Base-by-base conservation (phyloP, 2,797 vertebrate genomes). In the Podarcis siculus region DNA sequence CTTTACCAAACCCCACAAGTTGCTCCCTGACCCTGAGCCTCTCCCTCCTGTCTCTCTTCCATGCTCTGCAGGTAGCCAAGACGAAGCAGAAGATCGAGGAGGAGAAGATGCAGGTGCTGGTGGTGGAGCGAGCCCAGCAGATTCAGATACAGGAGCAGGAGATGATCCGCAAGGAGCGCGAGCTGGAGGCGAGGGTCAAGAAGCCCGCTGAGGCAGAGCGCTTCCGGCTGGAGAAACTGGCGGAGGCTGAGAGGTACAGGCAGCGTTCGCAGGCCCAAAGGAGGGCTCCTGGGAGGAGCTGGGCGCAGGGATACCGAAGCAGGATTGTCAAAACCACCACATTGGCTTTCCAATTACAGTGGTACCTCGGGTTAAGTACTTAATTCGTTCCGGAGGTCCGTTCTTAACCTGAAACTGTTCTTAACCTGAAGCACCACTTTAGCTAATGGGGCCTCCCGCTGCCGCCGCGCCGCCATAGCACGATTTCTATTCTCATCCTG, bases 11-110 rank as follows among this genome's bases (percentile, higher is more conserved):
- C 23, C 75, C 8, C 2, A 15, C 15, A 55, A 8, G 9, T 0
- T 8, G 2, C 3, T 81, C n/a, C 71, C 45, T 73, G 72, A 30
- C 30, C 73, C 45, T 58, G 58, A 30, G 30, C 23, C 5, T 8
- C 35, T 73, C 35, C 72, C 13, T 73, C 4, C 19, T 10, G 27
- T 30, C 32, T 27, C 1, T 27, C 35, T 35, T 35, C 25, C 10
- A 37, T 67, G 30, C 45, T 19, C 3, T 0, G 17, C 90, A 99
- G 98, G 98, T 99, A 94, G 98, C 98, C 82, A 98, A 98, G 96
- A 99, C 98, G 2, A 98, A 99, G 96, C 98, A 99, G 96, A 97
- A 97, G 90, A 99, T 99, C 0, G 98, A 99, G 96, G 98, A 99
- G 92, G 98, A 99, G 96, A 98, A 96, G 89, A 98, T 99, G 95